Base-by-base conservation (phyloP, 2,797 vertebrate genomes). In the Anabas testudineus region DNA sequence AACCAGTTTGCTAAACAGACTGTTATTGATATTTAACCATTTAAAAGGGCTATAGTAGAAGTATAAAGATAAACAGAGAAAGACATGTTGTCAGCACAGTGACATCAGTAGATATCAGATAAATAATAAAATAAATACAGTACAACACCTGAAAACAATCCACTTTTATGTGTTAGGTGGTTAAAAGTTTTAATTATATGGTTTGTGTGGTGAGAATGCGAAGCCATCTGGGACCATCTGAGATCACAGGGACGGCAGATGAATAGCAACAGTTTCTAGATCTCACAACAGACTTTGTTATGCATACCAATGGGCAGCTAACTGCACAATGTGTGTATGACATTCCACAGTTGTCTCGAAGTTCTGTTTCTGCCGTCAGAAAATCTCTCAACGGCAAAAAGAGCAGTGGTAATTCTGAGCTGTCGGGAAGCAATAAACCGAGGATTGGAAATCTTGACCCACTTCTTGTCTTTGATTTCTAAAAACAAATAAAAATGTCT, bases 171-270 rank as follows among this genome's bases (percentile, higher is more conserved):
- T 59, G 55, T 68, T 79, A 76, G 66, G 32, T 72, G 71, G 60
- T 73, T 77, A 72, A 75, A 62, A 66, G 66, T 85, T 86, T 80
- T 80, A 85, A 90, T 87, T 80, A 74, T 80, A 72, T 71, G 58
- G 75, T 46, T 43, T 74, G 77, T 84, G 77, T 80, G 79, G 78
- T 74, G 76, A 83, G 74, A 87, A 86, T 71, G 54, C 66, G 76
- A 62, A 77, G 79, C 85, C 88, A 88, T 88, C 87, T 84, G 85
- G 81, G 83, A 85, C 81, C 69, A 78, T 81, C 69, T 73, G 83
- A 91, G 82, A 90, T 90, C 74, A 88, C 69, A 88, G 86, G 66
- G 63, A 84, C 46, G n/a, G 84, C 78, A 82, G 88, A 89, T 84
- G 86, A 90, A 88, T 74, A 84, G 76, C 80, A 88, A 85, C 80